phyloP scores from a whole-genome alignment of 2,888 invertebrate species.

The Catocala nupta region DNA sequence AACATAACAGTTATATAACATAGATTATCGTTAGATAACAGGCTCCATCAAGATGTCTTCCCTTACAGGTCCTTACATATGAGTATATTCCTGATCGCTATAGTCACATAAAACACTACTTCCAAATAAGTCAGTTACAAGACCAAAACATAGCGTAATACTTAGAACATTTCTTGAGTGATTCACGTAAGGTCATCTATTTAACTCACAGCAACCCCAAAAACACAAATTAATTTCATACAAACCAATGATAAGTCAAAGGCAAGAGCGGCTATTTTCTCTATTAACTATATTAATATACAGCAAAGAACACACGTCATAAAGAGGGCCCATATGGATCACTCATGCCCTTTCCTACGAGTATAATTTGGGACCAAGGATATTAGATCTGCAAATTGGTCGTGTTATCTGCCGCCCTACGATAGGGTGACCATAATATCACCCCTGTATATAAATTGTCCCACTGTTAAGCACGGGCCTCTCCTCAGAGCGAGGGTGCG shows the following conservation, averaged over 20 bases:
- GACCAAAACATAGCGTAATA: too few relatives aligned
- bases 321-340: slow-evolving; percentile 68
- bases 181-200: not conserved
- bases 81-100: too few relatives aligned
- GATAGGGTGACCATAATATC: slow-evolving; percentile 56
- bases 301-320: slow-evolving; percentile 61
- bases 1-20: too few relatives aligned
- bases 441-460: too few relatives aligned
- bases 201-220: slow-evolving; percentile 7
- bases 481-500: too few relatives aligned
- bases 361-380: slow-evolving; percentile 71
- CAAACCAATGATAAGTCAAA: slow-evolving; percentile 43
- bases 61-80: too few relatives aligned
- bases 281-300: slow-evolving; percentile 56
- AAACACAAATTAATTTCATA: slow-evolving; percentile 41
- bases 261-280: slow-evolving; percentile 50
- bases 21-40: too few relatives aligned
- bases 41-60: too few relatives aligned
- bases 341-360: slow-evolving; percentile 61
- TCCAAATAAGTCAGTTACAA: too few relatives aligned
- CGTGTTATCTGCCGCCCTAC: slow-evolving; percentile 72
- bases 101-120: too few relatives aligned
- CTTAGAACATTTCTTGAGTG: not conserved
- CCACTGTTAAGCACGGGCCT: too few relatives aligned
- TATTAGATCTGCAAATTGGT: slow-evolving; percentile 84